These are phyloP conservation scores for Halocynthia aurantium DNA, from an alignment of 23 tunicate genomes.

Conservation along the genomic window DNA sequence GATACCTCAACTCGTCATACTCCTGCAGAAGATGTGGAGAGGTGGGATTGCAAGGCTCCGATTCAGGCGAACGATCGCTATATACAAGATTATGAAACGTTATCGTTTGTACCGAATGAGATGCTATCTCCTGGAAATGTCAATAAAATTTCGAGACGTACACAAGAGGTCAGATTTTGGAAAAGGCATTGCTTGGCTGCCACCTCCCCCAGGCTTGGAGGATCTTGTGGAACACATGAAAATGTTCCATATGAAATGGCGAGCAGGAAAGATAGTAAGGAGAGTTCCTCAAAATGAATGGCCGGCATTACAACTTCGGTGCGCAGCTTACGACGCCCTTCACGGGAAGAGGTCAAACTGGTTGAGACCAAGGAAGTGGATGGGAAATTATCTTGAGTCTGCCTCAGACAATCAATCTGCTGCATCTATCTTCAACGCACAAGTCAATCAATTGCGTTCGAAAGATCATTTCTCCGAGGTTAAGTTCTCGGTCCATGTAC, in stretches of 20 bases:
- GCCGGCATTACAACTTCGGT: conserved; percentile 52
- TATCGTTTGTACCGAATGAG: conserved; percentile 87
- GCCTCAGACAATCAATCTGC: conserved; percentile 23
- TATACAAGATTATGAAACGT: conserved; percentile 70
- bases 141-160: conserved; percentile 62
- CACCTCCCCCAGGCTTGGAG: conserved; percentile 67
- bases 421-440: conserved; percentile 31
- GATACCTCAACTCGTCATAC: conserved; percentile 87
- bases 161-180: conserved; percentile 57
- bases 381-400: conserved; percentile 81
- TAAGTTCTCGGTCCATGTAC: conserved; percentile 71
- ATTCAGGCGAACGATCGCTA: conserved; percentile 75
- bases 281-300: conserved; percentile 59
- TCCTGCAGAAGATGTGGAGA: conserved; percentile 85
- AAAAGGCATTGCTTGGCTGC: conserved; percentile 64
- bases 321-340: conserved; percentile 72
- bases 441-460: conserved; percentile 25
- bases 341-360: conserved; percentile 66
- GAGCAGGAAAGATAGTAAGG: conserved; percentile 60
- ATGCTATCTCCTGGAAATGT: conserved; percentile 79
- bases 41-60: conserved; percentile 78
- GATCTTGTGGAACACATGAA: conserved; percentile 62
- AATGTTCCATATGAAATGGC: conserved; percentile 74
- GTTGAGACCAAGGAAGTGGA: conserved; percentile 72
- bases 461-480: conserved; percentile 57